These are phyloP conservation scores for Amphibalanus amphitrite DNA, from an alignment of 1,140 invertebrate genomes.

Conservation along the genomic window DNA sequence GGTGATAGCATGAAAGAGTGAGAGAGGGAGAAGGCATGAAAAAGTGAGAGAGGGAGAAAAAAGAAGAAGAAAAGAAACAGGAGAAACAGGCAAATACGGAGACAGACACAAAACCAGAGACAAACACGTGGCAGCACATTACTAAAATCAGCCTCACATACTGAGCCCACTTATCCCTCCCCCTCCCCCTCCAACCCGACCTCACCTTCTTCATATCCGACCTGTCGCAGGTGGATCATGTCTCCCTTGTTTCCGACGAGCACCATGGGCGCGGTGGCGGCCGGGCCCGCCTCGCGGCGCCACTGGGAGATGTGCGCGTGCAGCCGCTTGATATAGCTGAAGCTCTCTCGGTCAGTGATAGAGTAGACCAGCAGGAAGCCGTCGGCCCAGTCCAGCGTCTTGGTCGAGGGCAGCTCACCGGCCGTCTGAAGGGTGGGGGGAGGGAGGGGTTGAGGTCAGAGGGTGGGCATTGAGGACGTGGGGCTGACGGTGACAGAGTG, in stretches of 20 bases:
- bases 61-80: too few relatives aligned
- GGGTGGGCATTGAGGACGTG: background rate
- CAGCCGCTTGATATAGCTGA: conserved; percentile 60
- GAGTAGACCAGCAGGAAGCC: conserved; percentile 76
- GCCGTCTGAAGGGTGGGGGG: conserved; percentile 28
- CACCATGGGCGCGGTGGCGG: conserved; percentile 36
- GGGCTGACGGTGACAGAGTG: background rate
- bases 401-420: conserved; percentile 52
- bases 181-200: background rate
- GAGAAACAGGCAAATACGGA: too few relatives aligned
- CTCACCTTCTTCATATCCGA: conserved; percentile 58
- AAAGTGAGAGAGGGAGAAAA: too few relatives aligned
- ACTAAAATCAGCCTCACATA: too few relatives aligned
- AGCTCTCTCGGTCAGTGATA: conserved; percentile 69
- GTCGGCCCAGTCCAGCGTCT: conserved; percentile 65
- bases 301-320: conserved; percentile 39
- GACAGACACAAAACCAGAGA: too few relatives aligned
- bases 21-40: too few relatives aligned
- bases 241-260: conserved; percentile 80
- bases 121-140: too few relatives aligned
- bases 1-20: too few relatives aligned
- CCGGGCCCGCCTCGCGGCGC: conserved; percentile 10
- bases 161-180: conserved; percentile 1
- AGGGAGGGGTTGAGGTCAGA: background rate
- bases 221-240: conserved; percentile 77